A percentile compares a stretch with the other conserved stretches of the same genome.
Conservation (phyloP, 2,888 invertebrate genomes). For the Caenorhabditis angaria region DNA sequence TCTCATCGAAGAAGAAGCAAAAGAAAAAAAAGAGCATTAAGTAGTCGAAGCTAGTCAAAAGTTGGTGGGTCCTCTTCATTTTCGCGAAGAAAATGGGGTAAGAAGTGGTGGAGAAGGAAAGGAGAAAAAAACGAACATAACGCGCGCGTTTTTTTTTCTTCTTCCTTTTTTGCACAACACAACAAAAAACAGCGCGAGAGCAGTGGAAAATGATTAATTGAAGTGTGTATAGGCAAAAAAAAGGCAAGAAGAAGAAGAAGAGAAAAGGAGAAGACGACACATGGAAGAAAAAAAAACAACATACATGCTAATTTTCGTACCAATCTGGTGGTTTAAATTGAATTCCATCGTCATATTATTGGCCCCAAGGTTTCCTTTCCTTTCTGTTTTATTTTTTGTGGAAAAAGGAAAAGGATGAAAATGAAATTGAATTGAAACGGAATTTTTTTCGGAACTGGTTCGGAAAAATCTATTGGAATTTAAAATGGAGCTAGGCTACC, state of each 20-base stretch:
- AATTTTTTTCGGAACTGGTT: too few relatives aligned
- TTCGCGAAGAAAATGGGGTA: constrained; percentile 5
- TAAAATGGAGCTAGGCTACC: too few relatives aligned
- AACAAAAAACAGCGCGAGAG: too few relatives aligned
- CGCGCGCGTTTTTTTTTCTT: constrained; percentile 2
- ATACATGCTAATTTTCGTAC: constrained; percentile 3
- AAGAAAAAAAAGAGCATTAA: constrained; percentile 9
- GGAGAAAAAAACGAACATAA: constrained; percentile 3
- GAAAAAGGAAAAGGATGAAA: neutral
- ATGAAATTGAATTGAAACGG: neutral
- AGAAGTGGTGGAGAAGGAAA: constrained; percentile 1
- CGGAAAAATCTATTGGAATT: too few relatives aligned
- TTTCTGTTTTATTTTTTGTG: neutral
- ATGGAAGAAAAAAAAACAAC: too few relatives aligned
- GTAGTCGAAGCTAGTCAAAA: neutral
- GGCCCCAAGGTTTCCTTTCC: neutral
- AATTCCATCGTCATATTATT: neutral
- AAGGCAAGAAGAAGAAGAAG: neutral
- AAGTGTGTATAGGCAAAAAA: neutral
- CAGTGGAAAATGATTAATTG: constrained; percentile 2
- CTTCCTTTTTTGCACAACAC: constrained; percentile 4
- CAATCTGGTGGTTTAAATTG: constrained; percentile 4
- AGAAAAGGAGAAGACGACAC: neutral
- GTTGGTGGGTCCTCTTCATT: neutral
- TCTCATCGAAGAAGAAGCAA: too few relatives aligned